A percentile compares a stretch with the other conserved stretches of the same genome.
These are phyloP conservation scores for Choristoneura fumiferana DNA, from an alignment of 1,140 invertebrate species.

Conservation along the genomic window DNA sequence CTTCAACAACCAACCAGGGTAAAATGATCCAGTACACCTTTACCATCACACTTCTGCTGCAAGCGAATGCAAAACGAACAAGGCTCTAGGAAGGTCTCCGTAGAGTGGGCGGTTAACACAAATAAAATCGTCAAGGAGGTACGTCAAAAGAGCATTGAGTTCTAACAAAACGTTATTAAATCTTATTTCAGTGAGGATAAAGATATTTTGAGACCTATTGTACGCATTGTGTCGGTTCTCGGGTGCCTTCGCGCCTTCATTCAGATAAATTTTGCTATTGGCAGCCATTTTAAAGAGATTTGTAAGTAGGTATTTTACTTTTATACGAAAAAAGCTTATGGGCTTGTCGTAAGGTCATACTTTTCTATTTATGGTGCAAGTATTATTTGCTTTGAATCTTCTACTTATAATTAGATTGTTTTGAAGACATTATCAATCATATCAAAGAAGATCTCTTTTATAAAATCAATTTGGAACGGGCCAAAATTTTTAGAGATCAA, in stretches of 20 bases:
- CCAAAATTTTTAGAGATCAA: no score
- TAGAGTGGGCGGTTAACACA: conserved; percentile 36
- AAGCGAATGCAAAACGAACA: not conserved
- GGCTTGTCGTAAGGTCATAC: no score
- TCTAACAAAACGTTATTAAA: conserved; percentile 72
- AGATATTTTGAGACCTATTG: conserved; percentile 46
- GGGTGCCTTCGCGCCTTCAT: conserved; percentile 42
- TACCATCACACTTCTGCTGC: not conserved
- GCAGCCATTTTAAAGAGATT: conserved; percentile 13
- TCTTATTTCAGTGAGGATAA: conserved; percentile 52
- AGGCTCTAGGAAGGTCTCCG: conserved; percentile 30
- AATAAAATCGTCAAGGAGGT: conserved; percentile 49
- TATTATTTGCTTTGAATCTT: no score
- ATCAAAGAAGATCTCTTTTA: no score
- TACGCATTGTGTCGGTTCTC: conserved; percentile 33
- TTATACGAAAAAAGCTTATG: no score
- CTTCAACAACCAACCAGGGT: conserved; percentile 32
- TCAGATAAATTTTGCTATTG: conserved; percentile 20
- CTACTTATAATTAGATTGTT: no score
- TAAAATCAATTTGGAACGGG: no score
- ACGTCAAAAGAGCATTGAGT: conserved; percentile 60
- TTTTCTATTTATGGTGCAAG: no score
- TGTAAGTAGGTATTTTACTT: not conserved
- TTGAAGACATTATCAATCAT: no score
- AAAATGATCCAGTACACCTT: conserved; percentile 31